phyloP scores from a whole-genome alignment of 2,797 vertebrate genomes.

The Enteromius treurensis region DNA sequence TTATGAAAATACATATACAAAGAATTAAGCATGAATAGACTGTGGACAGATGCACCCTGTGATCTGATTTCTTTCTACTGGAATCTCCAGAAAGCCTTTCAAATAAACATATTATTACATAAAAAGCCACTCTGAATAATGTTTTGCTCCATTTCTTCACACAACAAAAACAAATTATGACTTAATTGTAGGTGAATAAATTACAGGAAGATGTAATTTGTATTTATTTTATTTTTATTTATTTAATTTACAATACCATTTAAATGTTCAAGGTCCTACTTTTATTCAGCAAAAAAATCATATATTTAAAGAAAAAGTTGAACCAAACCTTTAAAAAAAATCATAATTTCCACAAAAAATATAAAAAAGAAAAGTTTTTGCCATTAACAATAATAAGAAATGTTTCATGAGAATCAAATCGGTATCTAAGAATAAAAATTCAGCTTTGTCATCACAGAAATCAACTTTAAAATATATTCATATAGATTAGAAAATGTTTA shows the following conservation, averaged over 20 bases:
- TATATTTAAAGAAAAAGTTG: neutral
- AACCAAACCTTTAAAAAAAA: neutral
- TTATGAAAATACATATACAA: constrained; percentile 12
- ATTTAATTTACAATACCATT: neutral
- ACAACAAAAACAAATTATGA: too few species aligned
- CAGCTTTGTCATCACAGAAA: too few species aligned
- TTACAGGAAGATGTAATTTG: too few species aligned
- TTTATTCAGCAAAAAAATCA: neutral
- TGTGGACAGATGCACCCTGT: neutral
- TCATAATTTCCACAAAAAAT: neutral
- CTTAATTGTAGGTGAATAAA: too few species aligned
- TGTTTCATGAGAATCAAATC: neutral
- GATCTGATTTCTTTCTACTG: neutral
- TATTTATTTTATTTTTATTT: too few species aligned
- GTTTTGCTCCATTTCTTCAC: too few species aligned
- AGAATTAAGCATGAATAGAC: neutral
- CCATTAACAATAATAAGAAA: neutral
- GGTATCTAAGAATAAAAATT: neutral
- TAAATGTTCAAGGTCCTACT: neutral
- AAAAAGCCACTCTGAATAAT: too few species aligned
- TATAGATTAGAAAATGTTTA: neutral
- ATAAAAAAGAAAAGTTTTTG: neutral
- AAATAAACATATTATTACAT: neutral
- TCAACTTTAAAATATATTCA: neutral
- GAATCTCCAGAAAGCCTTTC: neutral